Conservation (phyloP, 2,888 invertebrate genomes). For the Mylabris sibirica region DNA sequence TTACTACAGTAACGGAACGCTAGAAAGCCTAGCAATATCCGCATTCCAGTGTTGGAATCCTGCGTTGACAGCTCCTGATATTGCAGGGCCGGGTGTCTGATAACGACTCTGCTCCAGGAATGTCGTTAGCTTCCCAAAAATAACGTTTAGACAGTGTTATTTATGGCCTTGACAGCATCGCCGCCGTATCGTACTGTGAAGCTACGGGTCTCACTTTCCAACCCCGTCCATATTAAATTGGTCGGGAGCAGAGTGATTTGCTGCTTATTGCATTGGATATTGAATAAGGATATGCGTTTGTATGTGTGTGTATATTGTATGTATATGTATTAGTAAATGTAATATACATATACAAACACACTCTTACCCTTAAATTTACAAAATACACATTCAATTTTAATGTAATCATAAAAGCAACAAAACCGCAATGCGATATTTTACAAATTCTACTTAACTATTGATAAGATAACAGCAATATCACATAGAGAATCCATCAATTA, state of each 20-base stretch:
- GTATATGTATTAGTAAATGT: not conserved
- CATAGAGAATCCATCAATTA: not conserved
- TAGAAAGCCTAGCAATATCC: conserved; percentile 57
- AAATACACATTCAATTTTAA: conserved; percentile 1
- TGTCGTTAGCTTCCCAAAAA: conserved; percentile 63
- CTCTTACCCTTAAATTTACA: not conserved
- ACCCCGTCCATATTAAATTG: conserved; percentile 53
- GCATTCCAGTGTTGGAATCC: conserved; percentile 59
- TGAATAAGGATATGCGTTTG: conserved; percentile 29
- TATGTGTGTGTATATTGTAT: not conserved
- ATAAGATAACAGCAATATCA: not conserved
- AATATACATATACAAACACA: not conserved
- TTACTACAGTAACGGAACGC: conserved; percentile 31
- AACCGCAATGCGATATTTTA: not conserved
- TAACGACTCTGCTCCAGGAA: conserved; percentile 60
- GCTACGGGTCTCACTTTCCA: conserved; percentile 35
- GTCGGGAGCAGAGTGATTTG: conserved; percentile 47
- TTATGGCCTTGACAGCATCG: conserved; percentile 57
- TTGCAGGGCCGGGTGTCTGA: conserved; percentile 58
- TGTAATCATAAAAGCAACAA: not conserved
- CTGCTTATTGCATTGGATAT: conserved; percentile 54
- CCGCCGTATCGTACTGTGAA: conserved; percentile 39
- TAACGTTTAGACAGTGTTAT: conserved; percentile 62
- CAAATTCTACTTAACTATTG: not conserved
- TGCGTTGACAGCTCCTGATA: conserved; percentile 55